phyloP scores from a whole-genome alignment of 2,797 vertebrate genomes.

The Rhinatrema bivittatum region DNA sequence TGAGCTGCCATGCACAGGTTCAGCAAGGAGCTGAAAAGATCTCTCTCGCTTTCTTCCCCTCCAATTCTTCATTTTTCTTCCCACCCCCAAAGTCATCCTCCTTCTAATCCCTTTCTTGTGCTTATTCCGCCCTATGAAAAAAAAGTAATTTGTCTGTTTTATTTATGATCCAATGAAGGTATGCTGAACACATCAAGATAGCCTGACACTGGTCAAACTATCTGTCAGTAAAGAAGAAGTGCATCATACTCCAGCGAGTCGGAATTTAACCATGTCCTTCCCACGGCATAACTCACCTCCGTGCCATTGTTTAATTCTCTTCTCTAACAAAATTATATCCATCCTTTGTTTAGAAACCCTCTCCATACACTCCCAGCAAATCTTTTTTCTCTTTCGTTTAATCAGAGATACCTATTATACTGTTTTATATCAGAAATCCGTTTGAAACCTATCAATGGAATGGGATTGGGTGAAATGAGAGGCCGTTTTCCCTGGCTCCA shows the following conservation, averaged over 20 bases:
- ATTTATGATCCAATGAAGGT: constrained; percentile 98
- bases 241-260: constrained; percentile 85
- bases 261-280: constrained; percentile 82
- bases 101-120: constrained; percentile 44
- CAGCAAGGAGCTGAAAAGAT: constrained; percentile 61
- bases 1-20: constrained; percentile 67
- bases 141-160: constrained; percentile 92
- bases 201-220: constrained; percentile 89
- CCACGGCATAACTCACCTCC: no score
- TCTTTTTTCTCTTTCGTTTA: no score
- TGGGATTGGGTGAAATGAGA: no score
- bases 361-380: no score
- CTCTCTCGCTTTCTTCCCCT: constrained; percentile 42
- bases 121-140: constrained; percentile 59
- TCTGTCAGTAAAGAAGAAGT: constrained; percentile 91
- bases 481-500: no score
- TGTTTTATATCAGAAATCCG: no score
- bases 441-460: no score
- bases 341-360: no score
- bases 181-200: constrained; percentile 88
- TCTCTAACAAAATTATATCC: no score
- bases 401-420: no score
- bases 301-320: no score
- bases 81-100: constrained; percentile 23
- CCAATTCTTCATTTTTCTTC: constrained; percentile 45